Percentiles rank a stretch among this genome's conserved stretches.
phyloP scores from a whole-genome alignment of 2,888 invertebrate species.

The Xylocampa areola region DNA sequence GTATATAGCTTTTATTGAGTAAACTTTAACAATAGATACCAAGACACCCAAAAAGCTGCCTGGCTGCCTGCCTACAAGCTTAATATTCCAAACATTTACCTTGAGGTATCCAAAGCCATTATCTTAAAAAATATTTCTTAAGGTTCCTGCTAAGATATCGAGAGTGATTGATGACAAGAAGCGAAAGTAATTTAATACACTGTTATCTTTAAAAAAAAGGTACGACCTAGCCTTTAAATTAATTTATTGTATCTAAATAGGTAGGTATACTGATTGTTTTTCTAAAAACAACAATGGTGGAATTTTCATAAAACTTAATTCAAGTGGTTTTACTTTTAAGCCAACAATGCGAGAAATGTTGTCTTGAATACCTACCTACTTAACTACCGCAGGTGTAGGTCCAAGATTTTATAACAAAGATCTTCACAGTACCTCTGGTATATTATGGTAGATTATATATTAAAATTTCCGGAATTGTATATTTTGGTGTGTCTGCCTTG shows the following conservation, averaged over 20 bases:
- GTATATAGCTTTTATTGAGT: too few relatives aligned
- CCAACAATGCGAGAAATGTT: too few relatives aligned
- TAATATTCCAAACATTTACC: slow-evolving; percentile 25
- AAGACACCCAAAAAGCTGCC: slow-evolving; percentile 7
- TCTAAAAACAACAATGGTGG: too few relatives aligned
- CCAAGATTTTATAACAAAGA: too few relatives aligned
- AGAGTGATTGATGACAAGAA: slow-evolving; percentile 56
- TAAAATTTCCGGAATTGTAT: too few relatives aligned
- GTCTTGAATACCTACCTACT: too few relatives aligned
- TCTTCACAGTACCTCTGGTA: too few relatives aligned
- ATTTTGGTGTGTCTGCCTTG: too few relatives aligned
- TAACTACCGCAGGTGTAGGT: too few relatives aligned
- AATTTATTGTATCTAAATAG: slow-evolving; percentile 32
- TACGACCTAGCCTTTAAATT: slow-evolving; percentile 19
- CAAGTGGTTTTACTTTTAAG: too few relatives aligned
- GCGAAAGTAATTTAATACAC: slow-evolving; percentile 45
- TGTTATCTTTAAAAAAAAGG: slow-evolving; percentile 42
- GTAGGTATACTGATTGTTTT: slow-evolving; percentile 1
- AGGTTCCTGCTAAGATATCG: slow-evolving; percentile 41
- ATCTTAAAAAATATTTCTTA: slow-evolving; percentile 28
- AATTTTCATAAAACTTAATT: too few relatives aligned
- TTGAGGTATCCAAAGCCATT: slow-evolving; percentile 1
- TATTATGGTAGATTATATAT: too few relatives aligned
- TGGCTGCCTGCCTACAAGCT: slow-evolving; percentile 9
- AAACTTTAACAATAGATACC: not conserved